Conservation (phyloP, 35 echinoderm and acorn worm genomes). For the Ophiothrix spiculata region DNA sequence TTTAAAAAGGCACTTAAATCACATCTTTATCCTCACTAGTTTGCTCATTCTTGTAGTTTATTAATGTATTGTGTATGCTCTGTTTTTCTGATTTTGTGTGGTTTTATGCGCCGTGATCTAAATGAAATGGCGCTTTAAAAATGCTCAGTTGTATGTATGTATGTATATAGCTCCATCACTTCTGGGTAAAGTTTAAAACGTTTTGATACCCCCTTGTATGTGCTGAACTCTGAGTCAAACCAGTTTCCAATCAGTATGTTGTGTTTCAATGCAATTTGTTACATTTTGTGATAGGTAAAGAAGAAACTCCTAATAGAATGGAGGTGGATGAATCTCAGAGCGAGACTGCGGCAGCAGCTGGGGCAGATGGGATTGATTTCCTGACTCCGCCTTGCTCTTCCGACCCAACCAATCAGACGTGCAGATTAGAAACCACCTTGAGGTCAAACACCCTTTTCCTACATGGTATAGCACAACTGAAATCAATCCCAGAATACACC, state of each 20-base stretch:
- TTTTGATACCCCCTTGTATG: no score
- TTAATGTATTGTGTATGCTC: no score
- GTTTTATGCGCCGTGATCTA: no score
- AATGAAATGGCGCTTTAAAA: no score
- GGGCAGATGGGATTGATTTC: constrained; percentile 12
- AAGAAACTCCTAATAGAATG: neutral
- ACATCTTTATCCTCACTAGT: no score
- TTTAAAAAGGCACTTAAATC: no score
- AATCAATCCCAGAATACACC: neutral
- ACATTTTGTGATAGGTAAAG: neutral
- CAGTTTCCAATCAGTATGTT: neutral
- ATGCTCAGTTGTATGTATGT: no score
- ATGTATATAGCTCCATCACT: no score
- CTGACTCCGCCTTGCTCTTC: constrained; percentile 43
- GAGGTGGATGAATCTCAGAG: neutral
- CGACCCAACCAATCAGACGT: neutral
- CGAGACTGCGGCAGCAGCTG: neutral
- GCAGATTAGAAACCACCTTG: neutral
- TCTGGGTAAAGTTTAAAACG: no score
- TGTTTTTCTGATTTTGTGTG: no score
- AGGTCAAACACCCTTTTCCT: constrained; percentile 32
- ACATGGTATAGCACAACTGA: constrained; percentile 20
- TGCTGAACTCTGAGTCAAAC: neutral
- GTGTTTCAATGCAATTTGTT: neutral
- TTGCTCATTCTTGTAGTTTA: no score